Percentiles rank a stretch among this genome's conserved stretches.
Conservation (phyloP, 2,797 vertebrate genomes). For the Urocyon cinereoargenteus region DNA sequence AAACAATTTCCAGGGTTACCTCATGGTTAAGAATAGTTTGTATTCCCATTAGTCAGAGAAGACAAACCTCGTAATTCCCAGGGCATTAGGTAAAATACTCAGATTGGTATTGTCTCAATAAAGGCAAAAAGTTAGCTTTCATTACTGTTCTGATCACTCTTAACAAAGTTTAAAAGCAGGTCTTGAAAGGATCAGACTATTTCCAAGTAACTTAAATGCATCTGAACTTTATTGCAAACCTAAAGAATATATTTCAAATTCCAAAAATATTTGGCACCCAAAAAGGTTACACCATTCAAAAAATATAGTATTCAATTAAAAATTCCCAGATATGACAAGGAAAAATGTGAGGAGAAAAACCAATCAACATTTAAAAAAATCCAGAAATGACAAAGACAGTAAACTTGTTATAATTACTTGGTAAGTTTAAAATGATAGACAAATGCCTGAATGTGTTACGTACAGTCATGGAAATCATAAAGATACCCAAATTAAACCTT, state of each 20-base stretch:
- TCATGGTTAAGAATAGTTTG: neutral
- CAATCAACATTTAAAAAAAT: neutral
- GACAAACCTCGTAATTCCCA: neutral
- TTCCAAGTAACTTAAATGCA: neutral
- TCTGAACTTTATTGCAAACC: neutral
- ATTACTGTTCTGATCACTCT: neutral
- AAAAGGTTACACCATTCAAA: neutral
- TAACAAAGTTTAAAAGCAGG: neutral
- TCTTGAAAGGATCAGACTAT: neutral
- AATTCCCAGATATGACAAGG: neutral
- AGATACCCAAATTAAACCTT: neutral
- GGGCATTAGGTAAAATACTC: neutral
- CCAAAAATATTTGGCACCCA: neutral
- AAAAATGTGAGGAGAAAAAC: slow-evolving; percentile 1
- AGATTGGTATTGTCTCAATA: neutral
- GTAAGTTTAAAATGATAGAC: neutral
- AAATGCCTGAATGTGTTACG: neutral
- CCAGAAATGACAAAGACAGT: neutral
- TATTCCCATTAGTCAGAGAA: neutral
- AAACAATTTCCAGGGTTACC: neutral
- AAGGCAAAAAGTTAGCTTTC: neutral
- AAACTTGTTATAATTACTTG: neutral
- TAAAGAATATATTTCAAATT: neutral
- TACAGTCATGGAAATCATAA: neutral
- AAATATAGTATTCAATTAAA: neutral